Percentiles rank a stretch among this genome's conserved stretches.
These are phyloP conservation scores for Crotalus tigris DNA, from an alignment of 2,113 vertebrate genomes.

Conservation along the genomic window DNA sequence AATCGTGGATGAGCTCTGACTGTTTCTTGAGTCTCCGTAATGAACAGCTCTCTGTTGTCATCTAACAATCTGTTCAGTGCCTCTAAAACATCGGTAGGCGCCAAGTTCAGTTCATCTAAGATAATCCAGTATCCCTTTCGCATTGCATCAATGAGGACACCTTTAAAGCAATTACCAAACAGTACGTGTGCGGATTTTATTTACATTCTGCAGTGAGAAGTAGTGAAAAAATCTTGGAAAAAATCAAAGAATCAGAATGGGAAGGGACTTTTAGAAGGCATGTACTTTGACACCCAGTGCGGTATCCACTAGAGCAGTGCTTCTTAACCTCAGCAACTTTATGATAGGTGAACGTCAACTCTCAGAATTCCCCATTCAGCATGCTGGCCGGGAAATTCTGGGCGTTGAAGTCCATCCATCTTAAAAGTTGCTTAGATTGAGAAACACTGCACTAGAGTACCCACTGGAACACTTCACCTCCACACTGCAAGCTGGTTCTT, in stretches of 20 bases:
- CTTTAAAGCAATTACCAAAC: slow-evolving; percentile 61
- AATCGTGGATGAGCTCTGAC: slow-evolving; percentile 92
- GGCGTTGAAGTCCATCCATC: background rate
- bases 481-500: background rate
- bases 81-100: slow-evolving; percentile 94
- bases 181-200: background rate
- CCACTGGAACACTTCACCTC: background rate
- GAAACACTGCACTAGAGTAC: background rate
- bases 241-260: background rate
- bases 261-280: background rate
- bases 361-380: background rate
- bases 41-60: slow-evolving; percentile 93
- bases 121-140: slow-evolving; percentile 97
- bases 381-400: background rate
- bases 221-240: background rate
- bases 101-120: slow-evolving; percentile 94
- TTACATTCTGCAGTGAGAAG: background rate
- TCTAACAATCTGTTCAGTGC: slow-evolving; percentile 93
- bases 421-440: background rate
- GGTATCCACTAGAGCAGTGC: background rate
- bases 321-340: background rate
- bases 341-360: background rate
- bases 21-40: slow-evolving; percentile 95
- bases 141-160: slow-evolving; percentile 94
- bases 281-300: background rate